Percentiles rank a stretch among this genome's conserved stretches.
phyloP scores from a whole-genome alignment of 2,888 invertebrate genomes.

The Epirrita christyi region DNA sequence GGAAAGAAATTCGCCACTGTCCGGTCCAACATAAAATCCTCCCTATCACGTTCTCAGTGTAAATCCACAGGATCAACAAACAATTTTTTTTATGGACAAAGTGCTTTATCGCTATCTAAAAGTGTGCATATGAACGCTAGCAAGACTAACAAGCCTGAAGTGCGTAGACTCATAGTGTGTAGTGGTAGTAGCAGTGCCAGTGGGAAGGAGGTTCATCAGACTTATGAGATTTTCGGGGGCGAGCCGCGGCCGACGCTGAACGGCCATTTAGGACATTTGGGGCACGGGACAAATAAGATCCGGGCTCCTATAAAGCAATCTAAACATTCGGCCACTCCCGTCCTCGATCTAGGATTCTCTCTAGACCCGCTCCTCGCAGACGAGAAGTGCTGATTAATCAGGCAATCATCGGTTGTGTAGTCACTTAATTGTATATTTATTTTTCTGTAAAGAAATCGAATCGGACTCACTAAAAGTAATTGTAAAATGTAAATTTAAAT shows the following conservation, averaged over 20 bases:
- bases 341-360: slow-evolving; percentile 73
- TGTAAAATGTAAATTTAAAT: slow-evolving; percentile 68
- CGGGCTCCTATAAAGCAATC: slow-evolving; percentile 51
- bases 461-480: slow-evolving; percentile 56
- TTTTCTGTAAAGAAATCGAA: slow-evolving; percentile 75
- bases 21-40: slow-evolving; percentile 77
- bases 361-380: slow-evolving; percentile 79
- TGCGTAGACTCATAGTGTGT: slow-evolving; percentile 79
- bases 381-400: slow-evolving; percentile 74
- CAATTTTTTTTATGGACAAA: slow-evolving; percentile 69
- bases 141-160: slow-evolving; percentile 76
- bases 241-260: slow-evolving; percentile 61
- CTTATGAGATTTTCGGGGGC: slow-evolving; percentile 63
- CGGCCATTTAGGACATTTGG: slow-evolving; percentile 57
- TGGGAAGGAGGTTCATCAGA: slow-evolving; percentile 56
- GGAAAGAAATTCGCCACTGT: slow-evolving; percentile 80
- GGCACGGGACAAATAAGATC: slow-evolving; percentile 33
- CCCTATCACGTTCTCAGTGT: slow-evolving; percentile 68
- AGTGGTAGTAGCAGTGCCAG: slow-evolving; percentile 57
- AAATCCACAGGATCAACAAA: slow-evolving; percentile 63
- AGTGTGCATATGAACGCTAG: slow-evolving; percentile 74
- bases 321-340: slow-evolving; percentile 57
- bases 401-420: slow-evolving; percentile 77
- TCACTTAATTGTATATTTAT: slow-evolving; percentile 80
- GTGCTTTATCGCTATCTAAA: slow-evolving; percentile 68